Percentiles rank a stretch among this genome's conserved stretches.
These are phyloP conservation scores for Polymixis flavicincta DNA, from an alignment of 2,888 invertebrate genomes.

Conservation along the genomic window DNA sequence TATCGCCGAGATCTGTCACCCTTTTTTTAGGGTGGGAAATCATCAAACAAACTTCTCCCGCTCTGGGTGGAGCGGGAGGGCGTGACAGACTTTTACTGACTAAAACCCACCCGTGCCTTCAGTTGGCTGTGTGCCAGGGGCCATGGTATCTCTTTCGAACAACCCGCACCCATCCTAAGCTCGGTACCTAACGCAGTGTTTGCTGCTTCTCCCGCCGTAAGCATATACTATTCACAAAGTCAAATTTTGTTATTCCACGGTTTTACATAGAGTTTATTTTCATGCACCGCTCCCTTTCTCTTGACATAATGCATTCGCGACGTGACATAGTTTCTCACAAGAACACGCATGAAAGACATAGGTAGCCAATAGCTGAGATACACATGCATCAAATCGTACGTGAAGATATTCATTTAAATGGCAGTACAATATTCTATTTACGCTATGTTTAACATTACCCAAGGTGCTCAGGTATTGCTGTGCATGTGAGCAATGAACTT, in stretches of 20 bases:
- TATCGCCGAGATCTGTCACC: no score
- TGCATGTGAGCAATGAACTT: constrained; percentile 76
- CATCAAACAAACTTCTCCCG: no score
- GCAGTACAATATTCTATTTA: constrained; percentile 41
- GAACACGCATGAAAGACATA: constrained; percentile 8
- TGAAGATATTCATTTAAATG: constrained; percentile 32
- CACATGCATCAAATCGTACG: constrained; percentile 19
- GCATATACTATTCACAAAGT: no score
- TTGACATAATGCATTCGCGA: constrained; percentile 14
- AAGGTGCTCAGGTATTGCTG: constrained; percentile 60
- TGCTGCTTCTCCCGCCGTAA: background rate
- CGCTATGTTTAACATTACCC: constrained; percentile 45
- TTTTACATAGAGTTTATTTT: constrained; percentile 32
- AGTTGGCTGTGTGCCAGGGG: no score
- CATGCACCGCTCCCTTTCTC: constrained; percentile 28
- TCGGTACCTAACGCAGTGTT: background rate
- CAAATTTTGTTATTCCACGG: background rate
- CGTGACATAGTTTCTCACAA: constrained; percentile 27
- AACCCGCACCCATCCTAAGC: no score
- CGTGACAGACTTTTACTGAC: no score
- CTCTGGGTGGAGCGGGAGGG: no score
- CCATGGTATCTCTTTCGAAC: no score
- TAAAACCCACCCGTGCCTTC: no score
- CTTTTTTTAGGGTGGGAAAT: no score
- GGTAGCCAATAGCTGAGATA: background rate